Conservation (phyloP, 2,113 vertebrate species). For the Fregetta grallaria region DNA sequence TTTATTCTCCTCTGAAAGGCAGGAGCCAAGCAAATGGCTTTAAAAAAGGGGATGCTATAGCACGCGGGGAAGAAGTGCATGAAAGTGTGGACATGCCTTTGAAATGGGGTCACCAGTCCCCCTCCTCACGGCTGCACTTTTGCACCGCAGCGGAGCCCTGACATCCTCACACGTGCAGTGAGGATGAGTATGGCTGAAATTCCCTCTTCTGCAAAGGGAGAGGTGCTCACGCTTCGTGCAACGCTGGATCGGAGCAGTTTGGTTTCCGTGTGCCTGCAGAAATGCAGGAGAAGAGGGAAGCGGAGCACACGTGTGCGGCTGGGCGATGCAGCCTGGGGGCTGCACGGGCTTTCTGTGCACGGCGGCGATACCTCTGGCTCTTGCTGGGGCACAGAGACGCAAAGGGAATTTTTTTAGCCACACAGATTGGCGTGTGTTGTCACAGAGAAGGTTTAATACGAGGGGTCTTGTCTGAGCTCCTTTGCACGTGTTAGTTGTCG, state of each 20-base stretch:
- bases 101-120: background rate
- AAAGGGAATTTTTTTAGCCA: background rate
- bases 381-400: background rate
- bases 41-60: background rate
- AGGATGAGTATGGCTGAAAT: background rate
- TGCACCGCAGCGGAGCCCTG: background rate
- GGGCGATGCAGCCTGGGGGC: background rate
- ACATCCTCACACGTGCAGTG: accelerated
- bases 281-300: background rate
- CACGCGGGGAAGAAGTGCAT: accelerated
- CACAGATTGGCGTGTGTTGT: background rate
- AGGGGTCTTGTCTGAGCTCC: background rate
- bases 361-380: background rate
- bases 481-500: background rate
- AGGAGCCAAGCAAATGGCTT: background rate
- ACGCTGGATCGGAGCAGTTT: accelerated
- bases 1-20: background rate
- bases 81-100: accelerated
- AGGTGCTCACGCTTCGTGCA: accelerated
- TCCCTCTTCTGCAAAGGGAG: background rate
- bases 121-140: accelerated
- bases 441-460: background rate
- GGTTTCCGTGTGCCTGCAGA: background rate
- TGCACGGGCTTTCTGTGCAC: accelerated
- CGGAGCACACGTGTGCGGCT: accelerated